phyloP scores from a whole-genome alignment of 2,888 invertebrate genomes.

The Acrocyrtus sp. region DNA sequence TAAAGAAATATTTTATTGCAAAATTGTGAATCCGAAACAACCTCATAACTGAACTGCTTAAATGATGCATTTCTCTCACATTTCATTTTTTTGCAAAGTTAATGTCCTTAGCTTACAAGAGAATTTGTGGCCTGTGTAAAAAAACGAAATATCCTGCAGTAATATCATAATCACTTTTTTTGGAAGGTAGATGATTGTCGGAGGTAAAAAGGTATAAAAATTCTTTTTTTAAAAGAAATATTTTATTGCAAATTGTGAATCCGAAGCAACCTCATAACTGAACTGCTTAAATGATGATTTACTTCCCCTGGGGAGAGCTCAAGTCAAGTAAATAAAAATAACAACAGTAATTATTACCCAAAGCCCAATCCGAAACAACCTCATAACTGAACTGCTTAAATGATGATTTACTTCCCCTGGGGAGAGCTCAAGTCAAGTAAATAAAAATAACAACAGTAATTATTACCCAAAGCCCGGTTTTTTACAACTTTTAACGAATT shows the following conservation, averaged over 20 bases:
- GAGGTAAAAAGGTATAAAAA: too few relatives aligned
- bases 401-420: neutral
- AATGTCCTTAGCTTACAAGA: too few relatives aligned
- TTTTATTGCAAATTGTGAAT: neutral
- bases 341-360: too few relatives aligned
- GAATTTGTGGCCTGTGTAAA: too few relatives aligned
- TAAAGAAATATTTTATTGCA: too few relatives aligned
- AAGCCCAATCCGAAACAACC: neutral
- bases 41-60: neutral
- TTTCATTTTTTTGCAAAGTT: conserved; percentile 43
- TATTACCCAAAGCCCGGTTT: neutral
- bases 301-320: neutral
- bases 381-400: neutral
- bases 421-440: neutral
- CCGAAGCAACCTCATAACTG: neutral
- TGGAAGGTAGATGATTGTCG: neutral
- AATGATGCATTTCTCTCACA: conserved; percentile 14
- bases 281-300: neutral
- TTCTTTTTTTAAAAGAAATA: too few relatives aligned
- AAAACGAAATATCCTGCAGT: too few relatives aligned
- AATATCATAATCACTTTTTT: conserved; percentile 4
- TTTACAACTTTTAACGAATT: too few relatives aligned
- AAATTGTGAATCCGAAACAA: neutral
- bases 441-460: neutral
- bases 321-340: too few relatives aligned